Conservation (phyloP, 2,113 vertebrate genomes). For the Lipotes vexillifer region DNA sequence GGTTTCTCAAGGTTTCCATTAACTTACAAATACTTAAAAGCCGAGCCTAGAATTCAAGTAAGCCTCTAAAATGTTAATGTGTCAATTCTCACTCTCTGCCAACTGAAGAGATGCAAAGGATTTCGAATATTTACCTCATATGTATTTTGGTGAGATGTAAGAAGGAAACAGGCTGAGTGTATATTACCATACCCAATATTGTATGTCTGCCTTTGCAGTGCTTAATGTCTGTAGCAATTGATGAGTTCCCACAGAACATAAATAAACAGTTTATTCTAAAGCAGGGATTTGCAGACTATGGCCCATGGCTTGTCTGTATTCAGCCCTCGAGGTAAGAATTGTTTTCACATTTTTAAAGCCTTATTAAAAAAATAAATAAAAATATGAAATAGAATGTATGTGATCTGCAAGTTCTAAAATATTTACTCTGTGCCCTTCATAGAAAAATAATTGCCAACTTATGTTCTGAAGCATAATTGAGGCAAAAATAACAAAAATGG, state of each 20-base stretch:
- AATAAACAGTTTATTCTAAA: background rate
- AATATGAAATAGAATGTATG: background rate
- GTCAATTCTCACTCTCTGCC: background rate
- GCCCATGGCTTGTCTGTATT: background rate
- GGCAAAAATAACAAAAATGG: background rate
- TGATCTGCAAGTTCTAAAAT: background rate
- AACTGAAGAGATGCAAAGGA: background rate
- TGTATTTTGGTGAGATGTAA: background rate
- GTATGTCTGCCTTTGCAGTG: background rate
- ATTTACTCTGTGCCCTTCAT: background rate
- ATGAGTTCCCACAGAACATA: background rate
- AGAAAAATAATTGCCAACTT: background rate
- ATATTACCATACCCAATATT: background rate
- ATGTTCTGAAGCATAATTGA: background rate
- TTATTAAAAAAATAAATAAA: background rate
- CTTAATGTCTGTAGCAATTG: background rate
- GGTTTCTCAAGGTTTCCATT: background rate
- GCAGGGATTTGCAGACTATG: background rate
- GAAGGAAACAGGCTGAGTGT: background rate
- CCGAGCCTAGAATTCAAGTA: background rate
- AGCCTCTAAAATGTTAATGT: background rate
- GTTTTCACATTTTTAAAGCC: background rate
- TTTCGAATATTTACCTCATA: background rate
- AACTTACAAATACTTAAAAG: background rate
- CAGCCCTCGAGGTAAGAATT: background rate